Evolutionary conservation across 2,888 invertebrate species (phyloP).

Genomic region (Carabus problematicus): DNA sequence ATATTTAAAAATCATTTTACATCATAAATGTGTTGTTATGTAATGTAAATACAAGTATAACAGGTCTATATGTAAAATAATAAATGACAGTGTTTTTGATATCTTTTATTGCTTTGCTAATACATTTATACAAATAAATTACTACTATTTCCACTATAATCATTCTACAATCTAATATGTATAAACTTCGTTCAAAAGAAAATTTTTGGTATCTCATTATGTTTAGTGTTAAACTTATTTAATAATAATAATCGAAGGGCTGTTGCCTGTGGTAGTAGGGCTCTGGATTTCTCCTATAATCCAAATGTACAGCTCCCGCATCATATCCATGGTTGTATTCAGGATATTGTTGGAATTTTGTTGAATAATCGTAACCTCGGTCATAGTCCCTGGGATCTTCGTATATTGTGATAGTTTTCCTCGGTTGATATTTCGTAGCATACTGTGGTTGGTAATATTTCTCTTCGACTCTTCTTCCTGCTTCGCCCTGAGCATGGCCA

Average conservation of each 20-base stretch:
- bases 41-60: too few relatives aligned
- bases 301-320: conserved; percentile 62
- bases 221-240: neutral
- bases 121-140: too few relatives aligned
- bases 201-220: neutral
- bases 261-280: conserved; percentile 5
- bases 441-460: conserved; percentile 24
- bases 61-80: too few relatives aligned
- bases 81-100: too few relatives aligned
- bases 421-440: conserved; percentile 42
- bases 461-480: conserved; percentile 35
- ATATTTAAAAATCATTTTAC: too few relatives aligned
- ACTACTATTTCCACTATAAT: too few relatives aligned
- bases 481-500: conserved; percentile 48
- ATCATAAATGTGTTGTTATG: too few relatives aligned
- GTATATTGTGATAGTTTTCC: conserved; percentile 55
- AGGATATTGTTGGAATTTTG: conserved; percentile 42
- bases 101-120: too few relatives aligned
- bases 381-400: conserved; percentile 54
- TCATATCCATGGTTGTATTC: conserved; percentile 53
- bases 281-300: conserved; percentile 56
- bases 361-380: conserved; percentile 4
- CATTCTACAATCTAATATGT: too few relatives aligned
- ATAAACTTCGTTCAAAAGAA: too few relatives aligned
- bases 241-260: conserved; percentile 5